Percentiles rank a stretch among this genome's conserved stretches.
Evolutionary conservation across 2,113 vertebrate species (phyloP).

Genomic region (Onychostoma macrolepis): DNA sequence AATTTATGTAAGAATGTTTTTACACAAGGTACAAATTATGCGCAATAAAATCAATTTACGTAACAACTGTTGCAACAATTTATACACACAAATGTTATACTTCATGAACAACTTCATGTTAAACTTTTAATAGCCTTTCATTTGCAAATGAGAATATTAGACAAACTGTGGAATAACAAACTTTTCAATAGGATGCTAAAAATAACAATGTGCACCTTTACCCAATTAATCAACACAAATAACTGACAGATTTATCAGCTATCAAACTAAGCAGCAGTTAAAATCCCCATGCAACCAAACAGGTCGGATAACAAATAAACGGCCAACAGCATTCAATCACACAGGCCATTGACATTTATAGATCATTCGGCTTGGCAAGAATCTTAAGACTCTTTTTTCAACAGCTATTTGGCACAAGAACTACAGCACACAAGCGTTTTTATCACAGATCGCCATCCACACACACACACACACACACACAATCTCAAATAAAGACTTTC

Average conservation of each 20-base stretch:
- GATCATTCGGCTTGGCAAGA: constrained; percentile 15
- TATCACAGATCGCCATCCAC: neutral
- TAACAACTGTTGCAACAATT: no score
- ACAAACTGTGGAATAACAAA: neutral
- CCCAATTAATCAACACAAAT: neutral
- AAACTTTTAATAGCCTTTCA: neutral
- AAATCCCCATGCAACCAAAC: neutral
- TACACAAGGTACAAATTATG: neutral
- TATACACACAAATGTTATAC: neutral
- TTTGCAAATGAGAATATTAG: neutral
- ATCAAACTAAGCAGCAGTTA: neutral
- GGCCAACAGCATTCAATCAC: neutral
- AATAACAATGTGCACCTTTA: neutral
- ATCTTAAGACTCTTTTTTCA: neutral
- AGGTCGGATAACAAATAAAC: neutral
- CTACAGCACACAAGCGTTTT: neutral
- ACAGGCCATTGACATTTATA: constrained; percentile 19
- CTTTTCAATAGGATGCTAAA: neutral
- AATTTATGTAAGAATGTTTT: neutral
- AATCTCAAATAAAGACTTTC: neutral
- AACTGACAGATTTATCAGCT: neutral
- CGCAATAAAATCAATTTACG: neutral
- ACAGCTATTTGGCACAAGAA: constrained; percentile 8
- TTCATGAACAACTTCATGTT: neutral
- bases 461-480: neutral